Evolutionary conservation across 2,888 invertebrate genomes (phyloP), one percentile per base, ranked within the genome.

Genomic region (Sesamia inferens): DNA sequence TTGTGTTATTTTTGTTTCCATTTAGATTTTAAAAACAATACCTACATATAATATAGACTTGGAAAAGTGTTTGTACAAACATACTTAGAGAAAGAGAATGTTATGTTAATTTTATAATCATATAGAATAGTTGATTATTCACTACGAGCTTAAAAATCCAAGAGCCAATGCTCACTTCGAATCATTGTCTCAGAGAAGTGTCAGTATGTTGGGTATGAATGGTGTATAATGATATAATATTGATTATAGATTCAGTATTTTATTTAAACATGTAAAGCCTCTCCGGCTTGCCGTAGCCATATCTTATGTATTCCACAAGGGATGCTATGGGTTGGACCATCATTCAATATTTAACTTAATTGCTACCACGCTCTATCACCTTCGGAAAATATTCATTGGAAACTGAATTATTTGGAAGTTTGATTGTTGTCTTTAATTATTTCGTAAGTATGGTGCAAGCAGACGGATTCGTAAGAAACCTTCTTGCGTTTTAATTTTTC

Each of bases 261-360:
- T 31, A 77, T 57, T 59, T 6, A 63, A 55, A 42, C 47, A 62
- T 44, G 57, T 57, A 61, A 70, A 78, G 69, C 69, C 65, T 65
- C 51, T 59, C 48, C 7, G 4, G 63, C 0, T 55, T 48, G 24
- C 48, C 42, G 19, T 7, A 19, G 39, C 19, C 39, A 69, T 61
- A 22, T 44, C 11, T 62, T 55, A 63, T 74, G 22, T n/a, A 74
- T 42, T 58, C n/a, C 82, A 58, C 65, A 58, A 39, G 79, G 54
- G 83, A 71, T 57, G 11, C 39, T 13, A 66, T 51, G 44, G 81
- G 68, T n/a, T 59, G 55, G 68, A 55, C 74, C 72, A 78, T 48
- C 24, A 74, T 78, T 78, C 44, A 78, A 68, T 82, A 81, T 74
- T 82, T 22, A 81, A 51, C 19, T 58, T 68, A 71, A 74, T 70